Evolutionary conservation across 53 echinoderm and acorn worm species (phyloP).

Genomic region (Henricia sp.): DNA sequence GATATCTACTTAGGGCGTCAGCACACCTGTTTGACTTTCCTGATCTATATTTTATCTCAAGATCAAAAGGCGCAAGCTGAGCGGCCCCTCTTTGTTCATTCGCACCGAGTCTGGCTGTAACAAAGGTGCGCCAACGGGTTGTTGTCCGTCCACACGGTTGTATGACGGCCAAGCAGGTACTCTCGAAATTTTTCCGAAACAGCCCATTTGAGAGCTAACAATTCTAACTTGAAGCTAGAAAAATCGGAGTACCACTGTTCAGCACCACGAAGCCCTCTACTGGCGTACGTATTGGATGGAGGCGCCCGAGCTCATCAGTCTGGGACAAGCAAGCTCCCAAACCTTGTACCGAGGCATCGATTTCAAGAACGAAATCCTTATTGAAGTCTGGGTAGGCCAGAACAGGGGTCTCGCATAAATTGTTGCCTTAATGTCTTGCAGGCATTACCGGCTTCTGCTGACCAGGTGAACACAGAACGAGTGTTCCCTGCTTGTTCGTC

Average conservation of each 20-base stretch:
- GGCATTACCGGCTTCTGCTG: background rate
- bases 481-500: background rate
- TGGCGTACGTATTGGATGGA: background rate
- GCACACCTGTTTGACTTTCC: constrained; percentile 38
- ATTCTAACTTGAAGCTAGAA: constrained; percentile 29
- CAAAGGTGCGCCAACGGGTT: constrained; percentile 50
- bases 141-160: constrained; percentile 44
- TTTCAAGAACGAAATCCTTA: background rate
- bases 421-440: background rate
- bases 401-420: background rate
- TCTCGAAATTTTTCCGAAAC: constrained; percentile 37
- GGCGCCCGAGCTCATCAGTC: background rate
- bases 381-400: background rate
- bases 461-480: background rate
- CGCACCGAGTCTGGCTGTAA: constrained; percentile 39
- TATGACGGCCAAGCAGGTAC: background rate
- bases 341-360: background rate
- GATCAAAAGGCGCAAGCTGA: constrained; percentile 53
- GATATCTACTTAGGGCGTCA: no score
- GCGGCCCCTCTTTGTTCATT: constrained; percentile 44
- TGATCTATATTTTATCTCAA: constrained; percentile 29
- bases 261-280: background rate
- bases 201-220: constrained; percentile 45
- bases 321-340: background rate
- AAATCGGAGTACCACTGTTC: background rate